Conservation (phyloP, 2,113 vertebrate species). For the Monarcha castaneiventris region DNA sequence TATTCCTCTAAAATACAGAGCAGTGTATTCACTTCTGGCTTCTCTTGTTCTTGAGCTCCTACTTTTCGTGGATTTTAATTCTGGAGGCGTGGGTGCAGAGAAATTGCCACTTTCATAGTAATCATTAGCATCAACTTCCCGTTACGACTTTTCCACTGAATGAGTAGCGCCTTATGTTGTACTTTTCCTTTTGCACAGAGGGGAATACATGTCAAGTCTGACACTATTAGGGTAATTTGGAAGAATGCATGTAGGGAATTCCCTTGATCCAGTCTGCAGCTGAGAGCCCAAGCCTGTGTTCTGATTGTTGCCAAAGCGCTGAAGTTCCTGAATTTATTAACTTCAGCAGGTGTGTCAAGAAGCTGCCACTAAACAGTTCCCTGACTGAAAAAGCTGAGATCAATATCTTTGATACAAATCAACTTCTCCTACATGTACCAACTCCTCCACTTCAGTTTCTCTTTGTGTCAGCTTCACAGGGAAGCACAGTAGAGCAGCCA, state of each 20-base stretch:
- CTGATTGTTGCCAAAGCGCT: neutral
- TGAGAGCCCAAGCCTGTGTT: neutral
- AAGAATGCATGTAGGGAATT: neutral
- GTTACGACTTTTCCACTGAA: neutral
- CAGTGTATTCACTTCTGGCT: neutral
- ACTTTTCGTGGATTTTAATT: neutral
- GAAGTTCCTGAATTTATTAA: neutral
- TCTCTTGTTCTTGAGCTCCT: neutral
- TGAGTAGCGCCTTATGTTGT: fast-evolving
- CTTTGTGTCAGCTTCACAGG: neutral
- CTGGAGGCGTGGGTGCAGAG: neutral
- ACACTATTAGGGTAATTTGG: neutral
- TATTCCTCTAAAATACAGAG: neutral
- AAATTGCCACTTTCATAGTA: neutral
- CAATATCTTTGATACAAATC: neutral
- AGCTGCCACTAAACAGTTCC: neutral
- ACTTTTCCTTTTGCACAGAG: neutral
- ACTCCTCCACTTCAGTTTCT: neutral
- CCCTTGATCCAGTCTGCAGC: neutral
- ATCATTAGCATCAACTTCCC: neutral
- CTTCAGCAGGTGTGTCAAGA: neutral
- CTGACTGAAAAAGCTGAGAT: neutral
- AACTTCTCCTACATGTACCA: neutral
- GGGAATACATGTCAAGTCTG: neutral
- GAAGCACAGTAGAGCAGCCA: neutral